Conservation (phyloP, 1,140 invertebrate genomes). For the Drosophila lacertosa region DNA sequence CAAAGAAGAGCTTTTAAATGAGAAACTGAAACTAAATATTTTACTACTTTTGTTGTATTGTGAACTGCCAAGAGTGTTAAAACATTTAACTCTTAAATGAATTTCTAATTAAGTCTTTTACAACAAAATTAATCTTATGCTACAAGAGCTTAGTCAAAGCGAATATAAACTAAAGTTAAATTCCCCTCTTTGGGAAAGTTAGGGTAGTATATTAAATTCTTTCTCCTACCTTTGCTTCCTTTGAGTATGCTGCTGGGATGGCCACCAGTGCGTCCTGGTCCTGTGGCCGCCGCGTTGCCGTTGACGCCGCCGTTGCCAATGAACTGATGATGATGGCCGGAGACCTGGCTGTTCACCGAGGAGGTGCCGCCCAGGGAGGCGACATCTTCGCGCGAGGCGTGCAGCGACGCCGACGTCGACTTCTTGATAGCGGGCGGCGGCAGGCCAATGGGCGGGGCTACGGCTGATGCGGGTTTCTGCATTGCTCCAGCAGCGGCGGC, state of each 20-base stretch:
- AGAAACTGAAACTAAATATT: no score
- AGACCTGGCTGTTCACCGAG: conserved; percentile 67
- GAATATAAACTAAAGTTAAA: no score
- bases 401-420: conserved; percentile 21
- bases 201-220: no score
- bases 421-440: conserved; percentile 67
- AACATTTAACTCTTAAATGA: no score
- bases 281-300: conserved; percentile 18
- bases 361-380: conserved; percentile 66
- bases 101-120: no score
- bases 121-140: no score
- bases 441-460: conserved; percentile 48
- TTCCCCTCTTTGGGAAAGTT: no score
- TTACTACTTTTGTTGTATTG: no score
- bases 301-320: conserved; percentile 48
- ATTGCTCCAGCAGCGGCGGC: conserved; percentile 19
- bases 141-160: no score
- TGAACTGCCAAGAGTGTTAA: no score
- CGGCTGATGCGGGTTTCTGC: conserved; percentile 42
- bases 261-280: conserved; percentile 27
- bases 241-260: conserved; percentile 67
- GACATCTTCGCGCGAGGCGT: conserved; percentile 73
- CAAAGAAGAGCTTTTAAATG: no score
- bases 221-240: conserved; percentile 65
- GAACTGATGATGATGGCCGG: conserved; percentile 54